Base-by-base conservation (phyloP, 2,113 vertebrate species). In the Pardalotus punctatus region DNA sequence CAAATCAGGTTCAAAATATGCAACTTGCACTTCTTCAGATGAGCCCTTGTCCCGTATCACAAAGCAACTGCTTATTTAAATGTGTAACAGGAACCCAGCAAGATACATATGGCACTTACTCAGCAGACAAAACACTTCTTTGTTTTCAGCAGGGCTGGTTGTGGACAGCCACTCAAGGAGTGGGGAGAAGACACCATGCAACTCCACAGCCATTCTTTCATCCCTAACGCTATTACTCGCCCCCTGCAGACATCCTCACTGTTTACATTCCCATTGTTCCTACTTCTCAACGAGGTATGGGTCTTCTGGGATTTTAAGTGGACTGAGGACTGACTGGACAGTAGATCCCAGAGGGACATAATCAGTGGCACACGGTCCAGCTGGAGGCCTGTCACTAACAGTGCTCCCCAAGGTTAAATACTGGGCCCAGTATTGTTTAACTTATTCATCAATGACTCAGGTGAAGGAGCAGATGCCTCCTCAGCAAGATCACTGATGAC, bases 41-140 rank as follows among this genome's bases (percentile, higher is more conserved):
- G 1, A 92, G 58, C 14, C 57, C 19, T 65, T 0, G 0, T 40
- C 53, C 53, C 3, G 0, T 29, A 31, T 20, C 23, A 65, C 50
- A 88, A 50, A 86, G 18, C 0, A 2, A 65, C 45, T 40, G 23
- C 25, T 33, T 38, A 15, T 15, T 47, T 43, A 72, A 33, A 22
- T 5, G 2, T 45, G 40, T 29, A 56, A 72, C 45, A 73, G 58
- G 60, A 92, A 86, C 50, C 10, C 31, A 62, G 42, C 20, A 56
- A 80, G 71, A 56, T 7, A 61, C 4, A 24, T 23, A 22, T 2
- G 15, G 40, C 82, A 51, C 29, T 69, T 77, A 42, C 0, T 53
- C 71, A 92, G 60, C 67, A 94, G 50, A 73, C 57, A 43, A 80
- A 2, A 24, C n/a, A 82, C 13, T n/a, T 77, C 74, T 36, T 79